phyloP scores from a whole-genome alignment of 2,113 vertebrate species.

The Tiliqua scincoides region DNA sequence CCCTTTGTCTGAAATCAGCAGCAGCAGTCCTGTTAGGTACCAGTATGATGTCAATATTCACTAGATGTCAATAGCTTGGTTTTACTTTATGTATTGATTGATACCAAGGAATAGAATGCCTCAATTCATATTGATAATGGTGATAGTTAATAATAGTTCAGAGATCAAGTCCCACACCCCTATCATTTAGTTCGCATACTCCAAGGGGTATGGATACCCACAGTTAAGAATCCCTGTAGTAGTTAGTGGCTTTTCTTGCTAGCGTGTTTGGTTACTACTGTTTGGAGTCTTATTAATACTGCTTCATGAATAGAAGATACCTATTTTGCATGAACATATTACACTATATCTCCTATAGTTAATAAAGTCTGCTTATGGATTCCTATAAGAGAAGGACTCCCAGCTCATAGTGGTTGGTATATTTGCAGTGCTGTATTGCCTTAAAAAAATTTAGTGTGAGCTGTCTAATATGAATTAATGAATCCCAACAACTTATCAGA shows the following conservation, averaged over 20 bases:
- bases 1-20: too few species aligned
- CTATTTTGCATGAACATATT: background rate
- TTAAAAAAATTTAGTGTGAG: background rate
- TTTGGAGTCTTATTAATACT: slow-evolving; percentile 9
- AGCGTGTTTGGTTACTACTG: background rate
- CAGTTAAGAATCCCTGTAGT: background rate
- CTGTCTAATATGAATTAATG: background rate
- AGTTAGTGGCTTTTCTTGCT: slow-evolving; percentile 4
- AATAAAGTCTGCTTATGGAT: background rate
- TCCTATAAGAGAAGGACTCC: background rate
- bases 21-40: too few species aligned
- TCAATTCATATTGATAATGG: too few species aligned
- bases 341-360: background rate
- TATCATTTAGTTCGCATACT: too few species aligned
- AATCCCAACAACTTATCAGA: background rate
- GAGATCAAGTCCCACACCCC: too few species aligned
- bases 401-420: background rate
- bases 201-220: too few species aligned
- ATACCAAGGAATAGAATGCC: too few species aligned
- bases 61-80: too few species aligned
- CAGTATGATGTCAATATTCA: too few species aligned
- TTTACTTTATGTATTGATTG: too few species aligned
- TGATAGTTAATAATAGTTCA: too few species aligned
- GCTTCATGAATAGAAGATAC: too few species aligned
- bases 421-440: background rate